Base-by-base conservation (phyloP, 2,888 invertebrate genomes). In the Ichneumoninae sp. region DNA sequence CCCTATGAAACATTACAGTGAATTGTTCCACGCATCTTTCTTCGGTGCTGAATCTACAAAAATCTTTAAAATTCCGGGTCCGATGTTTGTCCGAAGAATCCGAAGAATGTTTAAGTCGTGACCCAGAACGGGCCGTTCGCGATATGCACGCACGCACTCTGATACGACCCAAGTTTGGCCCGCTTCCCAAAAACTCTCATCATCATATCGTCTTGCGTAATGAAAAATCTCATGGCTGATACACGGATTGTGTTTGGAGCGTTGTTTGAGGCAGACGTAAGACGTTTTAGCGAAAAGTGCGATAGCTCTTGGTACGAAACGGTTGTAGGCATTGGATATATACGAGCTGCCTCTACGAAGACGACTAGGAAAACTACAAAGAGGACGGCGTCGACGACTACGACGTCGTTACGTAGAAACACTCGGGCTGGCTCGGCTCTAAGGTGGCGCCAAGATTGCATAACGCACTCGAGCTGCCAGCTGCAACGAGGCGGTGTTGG, bases 371-470 rank as follows among this genome's bases (percentile, higher is more conserved):
- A 57, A 16, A 57, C 66, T 47, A 68, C 65, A 69, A 54, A 66
- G 76, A n/a, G 60, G 77, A 52, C 57, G 57, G 16, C 30, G 54
- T 33, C 26, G 68, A 74, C 54, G n/a, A 74, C 33, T 66, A 60
- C 54, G 33, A 70, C 19, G 70, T 19, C 66, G 80, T 76, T 76
- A 57, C 73, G 79, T 74, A 54, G 80, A 76, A 81, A 77, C 63
- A 81, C 68, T 63, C 66, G 68, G 66, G 76, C 52, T 73, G 77
- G 77, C 81, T 54, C 77, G 65, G 47, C 52, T 63, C 60, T 68
- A 69, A 78, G 80, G 85, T 85, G 85, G 83, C 83, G 85, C 83
- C 85, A 85, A 81, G 76, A 80, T 83, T 85, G 85, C 85, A 65
- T 71, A 71, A 65, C 19, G 26, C 52, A 33, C 10, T 30, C 26